Base-by-base conservation (phyloP, 2,797 vertebrate species). In the Sebastiscus tertius region DNA sequence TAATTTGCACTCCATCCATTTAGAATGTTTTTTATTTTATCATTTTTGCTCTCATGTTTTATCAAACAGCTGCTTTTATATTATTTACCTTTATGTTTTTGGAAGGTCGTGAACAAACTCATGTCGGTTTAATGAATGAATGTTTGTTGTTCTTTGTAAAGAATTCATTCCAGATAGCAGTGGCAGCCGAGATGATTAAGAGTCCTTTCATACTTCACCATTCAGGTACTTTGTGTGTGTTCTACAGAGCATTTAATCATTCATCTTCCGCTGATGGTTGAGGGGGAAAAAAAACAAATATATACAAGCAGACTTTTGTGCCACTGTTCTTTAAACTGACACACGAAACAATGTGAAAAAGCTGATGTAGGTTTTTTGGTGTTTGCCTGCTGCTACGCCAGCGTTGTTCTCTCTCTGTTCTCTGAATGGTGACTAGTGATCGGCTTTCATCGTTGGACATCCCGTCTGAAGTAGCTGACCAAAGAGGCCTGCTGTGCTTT, bases 401-500 rank as follows among this genome's bases (percentile, higher is more conserved):
- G 83, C 87, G 67, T 39, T 86, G 58, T 81, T 80, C 72, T 81
- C 77, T 89, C 76, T 87, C 83, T 86, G 81, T 82, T 82, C 60
- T 89, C 81, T 88, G 85, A 92, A 83, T 82, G 87, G 81, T 90
- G 84, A 79, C 75, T 85, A 58, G 80, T 91, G 65, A 89, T 84
- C 27, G 81, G 83, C 88, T 88, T 84, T 83, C 80, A 93, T 88
- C 73, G 73, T 78, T 83, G 82, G 90, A 89, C 81, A 79, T 87
- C 72, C 75, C 68, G 75, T 93, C 88, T 88, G 85, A 91, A 91
- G 89, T 92, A 88, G 91, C 93, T 91, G 92, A 94, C 93, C 86
- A 92, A 93, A 94, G 91, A 90, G 86, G 89, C 86, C 88, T 89
- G 87, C 82, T 88, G 87, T 89, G 86, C 86, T 92, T 77, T 39